phyloP scores from a whole-genome alignment of 2,113 vertebrate species.

The Gorsachius goisagi region DNA sequence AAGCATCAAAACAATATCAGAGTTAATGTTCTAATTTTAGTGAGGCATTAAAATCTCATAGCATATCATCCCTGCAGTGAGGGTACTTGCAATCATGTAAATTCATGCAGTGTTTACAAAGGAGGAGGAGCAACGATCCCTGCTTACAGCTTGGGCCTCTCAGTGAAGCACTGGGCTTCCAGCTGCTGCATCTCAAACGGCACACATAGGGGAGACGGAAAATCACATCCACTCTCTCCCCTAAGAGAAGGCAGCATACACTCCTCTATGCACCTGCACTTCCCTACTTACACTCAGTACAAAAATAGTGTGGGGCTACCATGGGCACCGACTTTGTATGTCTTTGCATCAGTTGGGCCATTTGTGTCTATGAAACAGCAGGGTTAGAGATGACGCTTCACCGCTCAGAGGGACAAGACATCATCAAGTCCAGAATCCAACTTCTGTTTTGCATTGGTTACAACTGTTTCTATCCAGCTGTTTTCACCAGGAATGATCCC shows the following conservation, averaged over 20 bases:
- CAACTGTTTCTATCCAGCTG: not conserved
- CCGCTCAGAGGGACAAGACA: not conserved
- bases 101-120: not conserved
- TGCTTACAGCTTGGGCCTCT: not conserved
- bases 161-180: not conserved
- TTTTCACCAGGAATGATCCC: not conserved
- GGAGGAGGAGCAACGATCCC: not conserved
- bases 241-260: not conserved
- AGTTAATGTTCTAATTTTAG: not conserved
- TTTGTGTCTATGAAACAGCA: not conserved
- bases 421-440: not conserved
- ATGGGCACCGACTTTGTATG: not conserved
- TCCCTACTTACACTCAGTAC: not conserved
- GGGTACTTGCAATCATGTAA: not conserved
- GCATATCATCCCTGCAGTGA: not conserved
- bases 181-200: not conserved
- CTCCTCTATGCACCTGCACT: not conserved
- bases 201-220: not conserved
- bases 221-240: not conserved
- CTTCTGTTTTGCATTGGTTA: not conserved
- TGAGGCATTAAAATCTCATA: not conserved
- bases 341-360: not conserved
- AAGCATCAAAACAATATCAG: not conserved
- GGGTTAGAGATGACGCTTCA: not conserved
- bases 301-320: not conserved